These are phyloP conservation scores for Cheilosia pagana DNA, from an alignment of 2,888 invertebrate species.

Conservation along the genomic window DNA sequence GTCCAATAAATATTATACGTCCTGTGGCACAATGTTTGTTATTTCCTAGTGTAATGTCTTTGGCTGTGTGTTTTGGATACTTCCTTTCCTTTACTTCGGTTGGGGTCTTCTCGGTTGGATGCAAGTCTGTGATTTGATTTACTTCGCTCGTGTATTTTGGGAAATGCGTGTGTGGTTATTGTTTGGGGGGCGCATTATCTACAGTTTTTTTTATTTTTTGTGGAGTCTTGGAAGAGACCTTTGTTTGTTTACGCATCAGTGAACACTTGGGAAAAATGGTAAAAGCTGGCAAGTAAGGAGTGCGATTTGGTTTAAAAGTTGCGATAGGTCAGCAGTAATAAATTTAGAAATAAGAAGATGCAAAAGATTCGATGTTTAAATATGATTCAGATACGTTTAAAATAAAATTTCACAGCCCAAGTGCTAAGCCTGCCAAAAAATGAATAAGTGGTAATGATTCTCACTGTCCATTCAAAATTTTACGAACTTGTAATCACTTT, in stretches of 20 bases:
- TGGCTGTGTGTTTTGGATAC: constrained; percentile 32
- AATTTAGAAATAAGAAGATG: not conserved
- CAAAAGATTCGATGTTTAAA: too few species aligned
- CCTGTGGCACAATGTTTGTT: constrained; percentile 64
- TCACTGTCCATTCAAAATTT: too few species aligned
- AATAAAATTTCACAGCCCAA: too few species aligned
- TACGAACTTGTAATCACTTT: too few species aligned
- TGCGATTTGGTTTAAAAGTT: constrained; percentile 18
- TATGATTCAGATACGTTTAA: too few species aligned
- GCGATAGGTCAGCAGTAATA: constrained; percentile 26
- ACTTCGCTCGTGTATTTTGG: constrained; percentile 33
- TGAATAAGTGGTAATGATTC: too few species aligned
- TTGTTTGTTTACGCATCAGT: constrained; percentile 56
- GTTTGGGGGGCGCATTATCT: constrained; percentile 13
- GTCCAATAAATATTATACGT: constrained; percentile 72
- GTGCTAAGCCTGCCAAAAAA: too few species aligned
- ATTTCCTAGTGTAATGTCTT: constrained; percentile 64
- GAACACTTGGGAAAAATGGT: constrained; percentile 3
- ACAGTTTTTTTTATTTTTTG: constrained; percentile 15
- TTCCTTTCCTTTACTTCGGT: constrained; percentile 29
- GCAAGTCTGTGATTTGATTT: constrained; percentile 69
- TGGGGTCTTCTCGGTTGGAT: constrained; percentile 59
- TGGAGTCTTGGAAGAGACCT: constrained; percentile 37
- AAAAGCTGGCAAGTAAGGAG: not conserved
- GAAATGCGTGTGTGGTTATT: constrained; percentile 52